Base-by-base conservation (phyloP, 2,888 invertebrate genomes). In the Coenonympha glycerion region DNA sequence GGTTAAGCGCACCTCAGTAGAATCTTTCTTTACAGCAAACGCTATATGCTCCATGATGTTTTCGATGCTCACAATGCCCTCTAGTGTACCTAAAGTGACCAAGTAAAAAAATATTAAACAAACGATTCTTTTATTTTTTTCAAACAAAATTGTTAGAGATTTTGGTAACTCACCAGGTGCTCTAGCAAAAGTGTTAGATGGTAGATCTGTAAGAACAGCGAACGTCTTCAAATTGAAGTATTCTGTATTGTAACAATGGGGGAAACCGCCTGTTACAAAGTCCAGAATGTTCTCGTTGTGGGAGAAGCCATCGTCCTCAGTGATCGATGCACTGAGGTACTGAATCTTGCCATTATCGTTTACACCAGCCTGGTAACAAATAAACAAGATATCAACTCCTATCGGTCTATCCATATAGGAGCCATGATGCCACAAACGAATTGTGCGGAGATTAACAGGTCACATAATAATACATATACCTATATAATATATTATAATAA, bases 41-140 rank as follows among this genome's bases (percentile, higher is more conserved):
- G 92, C 89, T 53, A 92, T 90, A 59, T 92, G 92, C 50, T 92
- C 91, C 91, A 93, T 91, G 40, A 92, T 88, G 51, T 88, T 81
- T 71, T 93, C 92, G 28, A 89, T 87, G 59, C 88, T 76, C 1
- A 87, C 84, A 0, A 91, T 76, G 3, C 85, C 91, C 73, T 92
- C 92, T 3, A 86, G 71, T 4, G 90, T 88, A 3, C 89, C 89
- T 86, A 58, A 9, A 65, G 63, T 18, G 30, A 57, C 13, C 6
- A 3, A 13, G 5, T 6, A 13, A 13, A 13, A 30, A 6, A 13
- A 30, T 11, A 30, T 30, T 6, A 2, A 26, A 26, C 4, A 8
- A 9, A 3, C 26, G 3, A 26, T 33, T 4, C 6, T 5, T n/a
- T n/a, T n/a, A n/a, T n/a, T n/a, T n/a, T n/a, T n/a, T n/a, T n/a